Evolutionary conservation across 2,888 invertebrate species (phyloP).

Genomic region (Nasonia oneida): DNA sequence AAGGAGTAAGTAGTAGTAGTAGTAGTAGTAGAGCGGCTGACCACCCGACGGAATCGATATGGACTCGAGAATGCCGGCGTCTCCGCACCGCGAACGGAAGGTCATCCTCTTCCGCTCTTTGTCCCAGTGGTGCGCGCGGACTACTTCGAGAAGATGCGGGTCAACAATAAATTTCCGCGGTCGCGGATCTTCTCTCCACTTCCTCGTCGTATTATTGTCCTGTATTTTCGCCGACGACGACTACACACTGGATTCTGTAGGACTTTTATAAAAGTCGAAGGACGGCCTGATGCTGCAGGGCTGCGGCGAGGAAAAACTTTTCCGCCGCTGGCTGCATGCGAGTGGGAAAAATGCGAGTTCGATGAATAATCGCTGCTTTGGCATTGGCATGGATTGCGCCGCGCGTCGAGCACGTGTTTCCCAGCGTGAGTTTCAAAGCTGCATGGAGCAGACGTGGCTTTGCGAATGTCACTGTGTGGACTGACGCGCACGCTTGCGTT

Average conservation of each 20-base stretch:
- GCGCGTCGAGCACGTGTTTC: background rate
- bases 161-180: slow-evolving; percentile 21
- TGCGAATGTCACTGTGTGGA: background rate
- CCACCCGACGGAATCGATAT: background rate
- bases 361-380: slow-evolving; percentile 39
- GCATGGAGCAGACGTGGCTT: background rate
- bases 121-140: background rate
- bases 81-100: background rate
- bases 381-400: slow-evolving; percentile 23
- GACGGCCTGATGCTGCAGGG: background rate
- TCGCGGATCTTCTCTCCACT: background rate
- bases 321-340: background rate
- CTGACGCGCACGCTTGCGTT: background rate
- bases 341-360: background rate
- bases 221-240: background rate
- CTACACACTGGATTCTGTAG: background rate
- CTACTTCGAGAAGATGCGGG: slow-evolving; percentile 1
- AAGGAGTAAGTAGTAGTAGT: background rate
- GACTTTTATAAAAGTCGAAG: slow-evolving; percentile 19
- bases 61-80: background rate
- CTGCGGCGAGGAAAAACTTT: slow-evolving; percentile 7
- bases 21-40: background rate
- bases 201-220: background rate
- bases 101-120: background rate
- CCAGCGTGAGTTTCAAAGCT: background rate